Conservation (phyloP, 2,888 invertebrate species). For the Anthophora plumipes region DNA sequence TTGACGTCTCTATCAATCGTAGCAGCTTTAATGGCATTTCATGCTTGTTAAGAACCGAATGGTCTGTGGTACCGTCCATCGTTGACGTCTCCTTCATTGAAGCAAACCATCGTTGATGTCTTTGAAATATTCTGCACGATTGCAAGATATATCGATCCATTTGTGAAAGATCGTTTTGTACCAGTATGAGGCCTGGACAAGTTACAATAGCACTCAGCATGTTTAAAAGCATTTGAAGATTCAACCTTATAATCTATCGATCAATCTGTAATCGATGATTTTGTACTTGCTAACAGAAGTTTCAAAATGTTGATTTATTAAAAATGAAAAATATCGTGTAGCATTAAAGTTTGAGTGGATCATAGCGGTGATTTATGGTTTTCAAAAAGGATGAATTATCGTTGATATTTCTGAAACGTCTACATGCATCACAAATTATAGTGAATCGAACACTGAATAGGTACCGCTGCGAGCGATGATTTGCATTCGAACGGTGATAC, state of each 20-base stretch:
- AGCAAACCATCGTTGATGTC: neutral
- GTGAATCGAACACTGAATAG: neutral
- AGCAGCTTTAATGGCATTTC: too few species aligned
- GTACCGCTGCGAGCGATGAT: neutral
- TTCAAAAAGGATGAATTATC: too few species aligned
- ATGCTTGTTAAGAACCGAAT: neutral
- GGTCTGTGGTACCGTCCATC: neutral
- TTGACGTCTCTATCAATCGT: too few species aligned
- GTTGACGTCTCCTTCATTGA: neutral
- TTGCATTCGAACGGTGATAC: neutral
- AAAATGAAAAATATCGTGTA: neutral
- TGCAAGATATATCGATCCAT: slow-evolving; percentile 3
- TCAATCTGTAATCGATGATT: neutral
- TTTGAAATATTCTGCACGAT: slow-evolving; percentile 3
- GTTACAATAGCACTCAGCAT: neutral
- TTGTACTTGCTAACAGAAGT: neutral
- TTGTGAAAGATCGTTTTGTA: neutral
- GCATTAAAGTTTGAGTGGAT: neutral
- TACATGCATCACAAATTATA: neutral
- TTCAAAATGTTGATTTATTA: neutral
- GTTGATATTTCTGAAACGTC: neutral
- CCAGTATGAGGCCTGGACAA: neutral
- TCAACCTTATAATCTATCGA: neutral
- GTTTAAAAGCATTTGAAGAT: too few species aligned
- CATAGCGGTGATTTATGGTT: neutral